Base-by-base conservation (phyloP, 2,797 vertebrate genomes). In the Cyclopterus lumpus region DNA sequence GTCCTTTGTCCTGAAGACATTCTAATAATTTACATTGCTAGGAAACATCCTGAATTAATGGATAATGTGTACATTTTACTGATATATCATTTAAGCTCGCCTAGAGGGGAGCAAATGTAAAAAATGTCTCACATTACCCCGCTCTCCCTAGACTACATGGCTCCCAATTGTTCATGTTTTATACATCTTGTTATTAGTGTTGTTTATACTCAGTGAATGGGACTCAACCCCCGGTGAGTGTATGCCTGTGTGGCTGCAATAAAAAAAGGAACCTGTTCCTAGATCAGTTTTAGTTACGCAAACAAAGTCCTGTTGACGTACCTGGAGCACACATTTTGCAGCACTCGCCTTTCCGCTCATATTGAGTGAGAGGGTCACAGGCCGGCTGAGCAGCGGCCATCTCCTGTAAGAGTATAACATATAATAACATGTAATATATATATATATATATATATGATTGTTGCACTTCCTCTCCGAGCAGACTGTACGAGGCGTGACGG, bases 301-400 rank as follows among this genome's bases (percentile, higher is more conserved):
- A 66, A 38, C 32, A 53, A 4, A 55, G 15, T 12, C 8, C 8
- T 49, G 7, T 59, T 51, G 6, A 12, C 46, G 1, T 82, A 95
- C 95, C 95, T 84, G 92, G 93, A 0, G 0, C 0, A 72, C 95
- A 95, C 91, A 7, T 91, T 0, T 54, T 42, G 65, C 95, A 95
- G 84, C 94, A 95, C 8, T 24, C 0, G 0, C 1, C 77, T 0
- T 2, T 0, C 0, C 18, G 0, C 0, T 0, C 0, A 38, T 92
- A 93, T 1, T 94, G 77, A 0, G 84, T 94, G 0, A 26, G 1
- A 0, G 68, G 63, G 18, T 95, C 92, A 63, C 94, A 95, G 0
- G 0, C 14, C 1, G 6, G 9, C 59, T 77, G 28, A 5, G 84
- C 82, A 11, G n/a, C 16, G 0, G 48, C 3, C 59, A 34, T 1